Percentiles rank a stretch among this genome's conserved stretches.
These are phyloP conservation scores for Notodonta ziczac DNA, from an alignment of 2,888 invertebrate species.

Conservation along the genomic window DNA sequence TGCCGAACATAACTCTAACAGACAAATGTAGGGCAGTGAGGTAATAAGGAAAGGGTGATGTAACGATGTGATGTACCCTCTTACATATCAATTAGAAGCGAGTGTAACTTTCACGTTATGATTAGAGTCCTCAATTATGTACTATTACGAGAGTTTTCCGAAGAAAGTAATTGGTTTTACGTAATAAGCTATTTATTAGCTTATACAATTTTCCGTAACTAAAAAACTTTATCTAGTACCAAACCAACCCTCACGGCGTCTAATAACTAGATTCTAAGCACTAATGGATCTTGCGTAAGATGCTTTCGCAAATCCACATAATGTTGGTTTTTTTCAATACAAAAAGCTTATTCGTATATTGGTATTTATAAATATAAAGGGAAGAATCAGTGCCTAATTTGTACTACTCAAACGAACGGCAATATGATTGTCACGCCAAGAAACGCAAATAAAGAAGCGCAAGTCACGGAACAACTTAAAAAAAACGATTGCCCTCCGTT, in stretches of 20 bases:
- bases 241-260: too few relatives aligned
- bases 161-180: constrained; percentile 27
- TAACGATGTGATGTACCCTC: constrained; percentile 16
- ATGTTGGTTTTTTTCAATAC: too few relatives aligned
- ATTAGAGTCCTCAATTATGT: constrained; percentile 11
- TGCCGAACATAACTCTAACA: constrained; percentile 4
- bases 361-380: too few relatives aligned
- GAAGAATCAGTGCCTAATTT: constrained; percentile 10
- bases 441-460: constrained; percentile 43
- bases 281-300: too few relatives aligned
- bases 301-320: too few relatives aligned
- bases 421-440: constrained; percentile 23
- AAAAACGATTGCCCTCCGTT: constrained; percentile 16
- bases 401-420: constrained; percentile 18
- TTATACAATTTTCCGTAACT: constrained; percentile 16
- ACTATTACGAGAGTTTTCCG: constrained; percentile 16
- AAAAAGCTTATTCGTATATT: too few relatives aligned
- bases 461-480: constrained; percentile 42
- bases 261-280: too few relatives aligned
- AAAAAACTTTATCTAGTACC: constrained; percentile 27
- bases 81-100: constrained; percentile 11
- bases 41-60: constrained; percentile 14
- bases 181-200: too few relatives aligned
- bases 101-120: constrained; percentile 9
- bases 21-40: constrained; percentile 24